A percentile compares a stretch with the other conserved stretches of the same genome.
These are phyloP conservation scores for Tachysurus vachellii DNA, from an alignment of 2,113 vertebrate species.

Conservation along the genomic window DNA sequence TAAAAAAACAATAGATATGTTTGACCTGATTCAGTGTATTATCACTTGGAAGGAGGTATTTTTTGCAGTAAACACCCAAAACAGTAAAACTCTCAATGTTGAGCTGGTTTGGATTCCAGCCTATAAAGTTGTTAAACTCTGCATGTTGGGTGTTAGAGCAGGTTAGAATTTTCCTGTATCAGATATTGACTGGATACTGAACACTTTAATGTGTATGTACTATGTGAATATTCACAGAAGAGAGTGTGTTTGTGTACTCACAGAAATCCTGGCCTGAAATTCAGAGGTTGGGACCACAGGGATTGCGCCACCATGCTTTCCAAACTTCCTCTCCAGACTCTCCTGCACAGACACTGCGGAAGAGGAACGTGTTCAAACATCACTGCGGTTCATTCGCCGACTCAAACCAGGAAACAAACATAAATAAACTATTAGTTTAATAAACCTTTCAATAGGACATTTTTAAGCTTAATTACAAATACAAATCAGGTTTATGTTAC, in stretches of 20 bases:
- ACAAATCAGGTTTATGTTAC: background rate
- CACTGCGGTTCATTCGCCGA: background rate
- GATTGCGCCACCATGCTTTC: constrained; percentile 89
- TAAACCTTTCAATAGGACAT: background rate
- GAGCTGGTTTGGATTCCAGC: background rate
- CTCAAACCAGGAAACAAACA: background rate
- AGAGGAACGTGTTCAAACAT: background rate
- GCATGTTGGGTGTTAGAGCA: background rate
- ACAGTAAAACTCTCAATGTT: background rate
- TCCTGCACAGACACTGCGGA: constrained; percentile 93
- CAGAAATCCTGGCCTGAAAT: constrained; percentile 90
- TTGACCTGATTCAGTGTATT: too few species aligned
- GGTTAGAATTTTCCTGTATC: background rate
- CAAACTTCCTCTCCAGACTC: constrained; percentile 96
- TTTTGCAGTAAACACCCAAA: background rate
- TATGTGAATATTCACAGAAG: background rate
- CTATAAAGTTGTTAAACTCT: background rate
- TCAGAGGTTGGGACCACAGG: constrained; percentile 89
- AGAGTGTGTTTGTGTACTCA: constrained; percentile 67
- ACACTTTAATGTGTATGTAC: background rate
- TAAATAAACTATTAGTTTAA: too few species aligned
- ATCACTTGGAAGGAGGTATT: too few species aligned
- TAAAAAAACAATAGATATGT: too few species aligned
- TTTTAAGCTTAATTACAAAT: background rate
- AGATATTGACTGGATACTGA: background rate